Evolutionary conservation across 2,797 vertebrate species (phyloP), one percentile per base, ranked within the genome.

Genomic region (Gadopsis bispinosus): DNA sequence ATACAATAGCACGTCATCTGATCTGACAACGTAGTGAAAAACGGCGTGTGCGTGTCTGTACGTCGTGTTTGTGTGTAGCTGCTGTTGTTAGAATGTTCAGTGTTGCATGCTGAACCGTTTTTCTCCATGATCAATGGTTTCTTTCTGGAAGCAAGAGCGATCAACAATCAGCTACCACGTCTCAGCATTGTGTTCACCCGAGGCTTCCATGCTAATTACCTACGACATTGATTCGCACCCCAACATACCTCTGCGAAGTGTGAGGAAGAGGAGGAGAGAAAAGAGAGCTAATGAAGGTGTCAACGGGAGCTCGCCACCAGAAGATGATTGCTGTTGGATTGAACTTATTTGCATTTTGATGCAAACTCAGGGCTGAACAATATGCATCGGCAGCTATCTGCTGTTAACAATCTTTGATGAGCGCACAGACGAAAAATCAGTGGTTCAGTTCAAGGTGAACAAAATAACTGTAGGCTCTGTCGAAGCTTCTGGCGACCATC

Each of bases 201-300:
- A 87, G 82, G 85, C 84, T 53, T 88, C 70, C 35, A 63, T 22
- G 73, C 75, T 84, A 81, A 87, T 87, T 79, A 79, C 67, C 75
- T 16, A 3, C 62, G 76, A 81, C 72, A 69, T 58, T 64, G 78
- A 83, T 90, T 83, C 35, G 16, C 73, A 66, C 69, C 54, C 58
- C 47, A 4, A 43, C 63, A 5, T 50, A 72, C 68, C 71, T 82
- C 73, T 11, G 31, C 4, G 3, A 65, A 22, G 73, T 47, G 74
- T 14, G 79, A 84, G 76, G 75, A 77, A 51, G 64, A 81, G 43
- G 72, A 78, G 71, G 20, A 48, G 43, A 69, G 75, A 70, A 41
- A 16, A 10, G 16, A 41, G 53, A 53, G 51, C 60, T 65, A 75
- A 87, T 87, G 81, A 88, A 86, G 66, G 73, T 77, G 80, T 83